These are phyloP conservation scores for Melanotaenia boesemani DNA, from an alignment of 2,797 vertebrate genomes.

Conservation along the genomic window DNA sequence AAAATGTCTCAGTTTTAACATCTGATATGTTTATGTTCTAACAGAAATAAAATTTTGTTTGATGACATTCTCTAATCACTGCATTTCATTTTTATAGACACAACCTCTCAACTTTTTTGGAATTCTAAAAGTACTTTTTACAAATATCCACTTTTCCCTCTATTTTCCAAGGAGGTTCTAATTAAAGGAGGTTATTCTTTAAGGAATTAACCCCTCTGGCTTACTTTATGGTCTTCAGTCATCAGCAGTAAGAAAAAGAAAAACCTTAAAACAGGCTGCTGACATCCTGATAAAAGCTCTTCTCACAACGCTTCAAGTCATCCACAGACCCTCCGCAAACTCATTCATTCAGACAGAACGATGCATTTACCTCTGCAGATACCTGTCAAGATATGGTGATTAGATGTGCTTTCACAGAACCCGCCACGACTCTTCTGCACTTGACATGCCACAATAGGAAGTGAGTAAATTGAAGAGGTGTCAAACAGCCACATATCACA, in stretches of 20 bases:
- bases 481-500: conserved; percentile 53
- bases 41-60: too few relatives aligned
- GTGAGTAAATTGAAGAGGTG: conserved; percentile 47
- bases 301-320: neutral
- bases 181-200: too few relatives aligned
- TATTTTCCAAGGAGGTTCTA: too few relatives aligned
- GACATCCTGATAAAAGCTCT: conserved; percentile 11
- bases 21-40: too few relatives aligned
- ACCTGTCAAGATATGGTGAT: conserved; percentile 44
- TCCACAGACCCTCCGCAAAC: conserved; percentile 4
- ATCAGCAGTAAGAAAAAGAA: neutral
- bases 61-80: too few relatives aligned
- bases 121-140: too few relatives aligned
- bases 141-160: too few relatives aligned
- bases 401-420: conserved; percentile 11
- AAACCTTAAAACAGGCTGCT: neutral
- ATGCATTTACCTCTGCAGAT: conserved; percentile 19
- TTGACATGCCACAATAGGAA: conserved; percentile 13
- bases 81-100: too few relatives aligned
- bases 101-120: too few relatives aligned
- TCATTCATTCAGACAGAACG: conserved; percentile 10
- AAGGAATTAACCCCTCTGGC: too few relatives aligned
- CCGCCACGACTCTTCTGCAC: neutral
- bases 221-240: neutral
- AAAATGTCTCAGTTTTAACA: too few relatives aligned